Evolutionary conservation across 2,797 vertebrate species (phyloP), one percentile per base, ranked within the genome.

Genomic region (Cuniculus paca): DNA sequence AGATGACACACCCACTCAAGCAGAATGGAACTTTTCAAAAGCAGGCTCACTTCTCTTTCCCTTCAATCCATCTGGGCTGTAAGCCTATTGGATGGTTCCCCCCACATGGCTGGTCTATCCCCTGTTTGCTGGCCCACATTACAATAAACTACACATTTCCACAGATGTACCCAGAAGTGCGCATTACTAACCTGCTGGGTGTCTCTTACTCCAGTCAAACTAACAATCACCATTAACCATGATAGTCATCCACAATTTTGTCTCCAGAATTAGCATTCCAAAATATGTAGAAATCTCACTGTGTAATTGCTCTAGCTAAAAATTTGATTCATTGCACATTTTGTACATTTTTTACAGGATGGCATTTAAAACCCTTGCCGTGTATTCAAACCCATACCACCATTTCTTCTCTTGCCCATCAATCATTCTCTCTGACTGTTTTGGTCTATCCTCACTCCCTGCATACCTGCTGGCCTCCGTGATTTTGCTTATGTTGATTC

Each of bases 221-320:
- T n/a, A 17, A 78, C 31, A 52, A 22, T 52, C 48, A 48, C 75
- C 48, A 78, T 20, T 52, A 78, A 22, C 9, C 16, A 20, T 78
- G 31, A 34, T 31, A 31, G 10, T 88, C 50, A 48, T 77, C 34
- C 5, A 54, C 16, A 95, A 19, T 63, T 60, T 14, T 48, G 4
- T 90, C 45, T 86, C 78, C 14, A 87, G 81, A 87, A 5, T 80
- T 78, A 95, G 5, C 34, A 36, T 84, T 92, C 26, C 28, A 78
- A 92, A 96, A 52, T 31, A 80, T 80, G 87, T 14, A 79, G 72
- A 82, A 42, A 79, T 70, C 31, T 85, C 50, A 11, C 48, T 45
- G 42, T 36, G 34, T 8, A 87, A 72, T 11, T 70, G 72, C 39
- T 45, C 1, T 68, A 16, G 34, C 50, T 90, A 58, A 68, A 88